phyloP scores from a whole-genome alignment of 2,888 invertebrate genomes.

The Napeogenes sylphis region DNA sequence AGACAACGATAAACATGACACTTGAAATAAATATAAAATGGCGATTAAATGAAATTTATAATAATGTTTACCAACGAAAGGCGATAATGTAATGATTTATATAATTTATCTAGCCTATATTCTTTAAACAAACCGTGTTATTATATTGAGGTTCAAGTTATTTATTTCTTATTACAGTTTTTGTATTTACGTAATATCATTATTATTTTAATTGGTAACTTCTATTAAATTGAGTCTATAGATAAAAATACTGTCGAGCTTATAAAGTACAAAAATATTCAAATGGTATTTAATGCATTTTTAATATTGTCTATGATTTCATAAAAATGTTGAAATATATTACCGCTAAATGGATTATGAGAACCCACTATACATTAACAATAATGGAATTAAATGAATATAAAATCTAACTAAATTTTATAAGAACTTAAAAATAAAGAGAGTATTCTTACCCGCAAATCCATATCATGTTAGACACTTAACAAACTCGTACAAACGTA shows the following conservation, averaged over 20 bases:
- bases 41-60: slow-evolving; percentile 12
- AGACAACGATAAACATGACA: neutral
- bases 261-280: too few relatives aligned
- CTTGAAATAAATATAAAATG: slow-evolving; percentile 4
- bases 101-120: slow-evolving; percentile 13
- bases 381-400: too few relatives aligned
- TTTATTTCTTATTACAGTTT: neutral
- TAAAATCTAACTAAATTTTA: neutral
- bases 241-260: too few relatives aligned
- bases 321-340: too few relatives aligned
- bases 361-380: too few relatives aligned
- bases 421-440: neutral
- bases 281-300: too few relatives aligned
- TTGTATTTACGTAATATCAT: neutral
- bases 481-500: slow-evolving; percentile 36
- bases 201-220: too few relatives aligned
- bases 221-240: too few relatives aligned
- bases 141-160: neutral
- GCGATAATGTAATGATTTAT: slow-evolving; percentile 15
- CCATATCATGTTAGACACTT: slow-evolving; percentile 55
- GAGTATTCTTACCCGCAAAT: slow-evolving; percentile 54
- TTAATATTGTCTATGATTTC: too few relatives aligned
- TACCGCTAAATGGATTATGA: too few relatives aligned
- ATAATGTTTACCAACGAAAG: slow-evolving; percentile 5
- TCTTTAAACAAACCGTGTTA: slow-evolving; percentile 12